Evolutionary conservation across 1,140 invertebrate genomes (phyloP).

Genomic region (Intoshia linei): DNA sequence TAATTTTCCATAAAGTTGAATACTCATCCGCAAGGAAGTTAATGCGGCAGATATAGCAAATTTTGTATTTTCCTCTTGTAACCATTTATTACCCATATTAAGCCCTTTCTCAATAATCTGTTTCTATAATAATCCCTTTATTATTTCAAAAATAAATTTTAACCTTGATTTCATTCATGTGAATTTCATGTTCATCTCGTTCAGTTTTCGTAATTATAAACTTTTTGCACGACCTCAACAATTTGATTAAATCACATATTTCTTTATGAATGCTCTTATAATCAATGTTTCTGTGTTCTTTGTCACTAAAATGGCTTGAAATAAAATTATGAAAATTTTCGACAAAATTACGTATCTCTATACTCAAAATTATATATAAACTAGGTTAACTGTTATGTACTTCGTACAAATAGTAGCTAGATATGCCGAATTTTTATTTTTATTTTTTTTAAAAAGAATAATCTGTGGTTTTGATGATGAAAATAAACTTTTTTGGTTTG

Average conservation of each 20-base stretch:
- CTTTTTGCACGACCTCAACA: constrained; percentile 13
- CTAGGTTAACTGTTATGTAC: too few species aligned
- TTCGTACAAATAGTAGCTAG: too few species aligned
- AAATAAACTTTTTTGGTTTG: too few species aligned
- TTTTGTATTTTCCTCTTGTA: constrained; percentile 22
- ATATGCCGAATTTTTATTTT: too few species aligned
- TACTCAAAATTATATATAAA: too few species aligned
- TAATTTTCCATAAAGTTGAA: constrained; percentile 18
- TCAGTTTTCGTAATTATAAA: constrained; percentile 22
- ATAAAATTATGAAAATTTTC: too few species aligned
- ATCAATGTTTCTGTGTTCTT: constrained; percentile 21
- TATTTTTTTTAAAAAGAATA: too few species aligned
- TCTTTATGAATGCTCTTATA: constrained; percentile 22
- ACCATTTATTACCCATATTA: constrained; percentile 18
- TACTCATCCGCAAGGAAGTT: constrained; percentile 19
- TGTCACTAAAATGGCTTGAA: too few species aligned
- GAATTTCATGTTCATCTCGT: constrained; percentile 10
- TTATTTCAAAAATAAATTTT: background rate
- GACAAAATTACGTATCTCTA: too few species aligned
- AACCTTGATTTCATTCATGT: constrained; percentile 9
- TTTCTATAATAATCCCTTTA: constrained; percentile 11
- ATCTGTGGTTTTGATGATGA: too few species aligned
- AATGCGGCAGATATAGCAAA: constrained; percentile 21
- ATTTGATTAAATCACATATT: constrained; percentile 17
- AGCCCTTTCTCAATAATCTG: constrained; percentile 18